phyloP scores from a whole-genome alignment of 1,140 invertebrate genomes.

The Drosophila kanapiae region DNA sequence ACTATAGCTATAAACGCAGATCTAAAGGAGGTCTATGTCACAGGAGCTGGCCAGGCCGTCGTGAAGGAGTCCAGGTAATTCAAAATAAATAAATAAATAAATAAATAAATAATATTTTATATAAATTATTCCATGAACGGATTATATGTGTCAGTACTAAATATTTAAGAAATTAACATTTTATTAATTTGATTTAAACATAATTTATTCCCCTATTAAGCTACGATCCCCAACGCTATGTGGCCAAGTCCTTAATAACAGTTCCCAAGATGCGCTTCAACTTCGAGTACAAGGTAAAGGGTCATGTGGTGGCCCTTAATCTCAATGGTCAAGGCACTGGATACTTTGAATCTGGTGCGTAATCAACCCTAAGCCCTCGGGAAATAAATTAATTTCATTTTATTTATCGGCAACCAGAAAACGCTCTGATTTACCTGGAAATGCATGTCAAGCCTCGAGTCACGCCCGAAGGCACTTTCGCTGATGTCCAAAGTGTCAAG shows the following conservation, averaged over 20 bases:
- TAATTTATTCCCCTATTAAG: constrained; percentile 16
- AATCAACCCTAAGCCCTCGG: not conserved
- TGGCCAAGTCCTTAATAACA: constrained; percentile 67
- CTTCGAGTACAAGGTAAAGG: constrained; percentile 89
- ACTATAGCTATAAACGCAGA: constrained; percentile 62
- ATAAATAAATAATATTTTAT: too few relatives aligned
- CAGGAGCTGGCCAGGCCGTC: constrained; percentile 34
- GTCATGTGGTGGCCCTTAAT: constrained; percentile 89
- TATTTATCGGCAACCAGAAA: constrained; percentile 80
- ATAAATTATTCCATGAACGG: not conserved
- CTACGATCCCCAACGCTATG: constrained; percentile 41
- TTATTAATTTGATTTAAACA: not conserved
- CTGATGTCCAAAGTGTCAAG: constrained; percentile 86
- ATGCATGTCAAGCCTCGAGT: constrained; percentile 87
- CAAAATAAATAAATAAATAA: accelerated
- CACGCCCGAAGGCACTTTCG: constrained; percentile 87
- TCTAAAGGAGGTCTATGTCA: constrained; percentile 55
- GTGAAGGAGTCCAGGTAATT: constrained; percentile 54
- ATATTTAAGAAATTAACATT: too few relatives aligned
- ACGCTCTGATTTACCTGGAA: constrained; percentile 87
- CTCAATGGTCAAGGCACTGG: constrained; percentile 89
- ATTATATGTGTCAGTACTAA: not conserved
- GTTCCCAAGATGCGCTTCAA: constrained; percentile 89
- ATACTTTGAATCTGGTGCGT: constrained; percentile 89
- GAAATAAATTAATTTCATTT: not conserved